phyloP scores from a whole-genome alignment of 2,113 vertebrate genomes.

The Tupaia chinensis region DNA sequence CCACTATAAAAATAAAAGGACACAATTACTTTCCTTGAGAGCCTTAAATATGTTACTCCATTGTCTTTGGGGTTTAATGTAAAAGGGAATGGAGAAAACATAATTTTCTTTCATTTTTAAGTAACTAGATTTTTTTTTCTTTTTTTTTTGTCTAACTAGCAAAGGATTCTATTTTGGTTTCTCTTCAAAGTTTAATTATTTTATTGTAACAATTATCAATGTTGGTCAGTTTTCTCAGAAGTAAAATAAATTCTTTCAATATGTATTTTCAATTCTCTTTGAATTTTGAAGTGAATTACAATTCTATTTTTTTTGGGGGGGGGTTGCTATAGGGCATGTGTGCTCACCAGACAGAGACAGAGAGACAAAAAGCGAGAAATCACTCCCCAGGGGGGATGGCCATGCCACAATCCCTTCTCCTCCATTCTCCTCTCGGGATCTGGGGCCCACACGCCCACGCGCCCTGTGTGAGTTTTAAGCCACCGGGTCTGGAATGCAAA shows the following conservation, averaged over 20 bases:
- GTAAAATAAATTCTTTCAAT: neutral
- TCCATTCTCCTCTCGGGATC: too few species aligned
- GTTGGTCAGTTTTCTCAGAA: neutral
- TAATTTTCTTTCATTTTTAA: neutral
- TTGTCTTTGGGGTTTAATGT: neutral
- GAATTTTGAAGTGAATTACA: neutral
- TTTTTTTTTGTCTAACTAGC: neutral
- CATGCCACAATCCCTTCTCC: too few species aligned
- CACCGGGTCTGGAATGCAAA: too few species aligned
- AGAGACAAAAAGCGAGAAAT: too few species aligned
- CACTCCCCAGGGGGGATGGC: too few species aligned
- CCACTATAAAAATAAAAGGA: neutral
- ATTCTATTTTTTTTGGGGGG: too few species aligned
- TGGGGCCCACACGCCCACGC: too few species aligned
- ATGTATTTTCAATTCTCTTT: neutral
- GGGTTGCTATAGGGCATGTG: too few species aligned
- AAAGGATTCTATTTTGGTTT: neutral
- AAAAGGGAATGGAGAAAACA: neutral
- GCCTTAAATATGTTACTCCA: neutral
- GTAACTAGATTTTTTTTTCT: neutral
- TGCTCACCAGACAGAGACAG: too few species aligned
- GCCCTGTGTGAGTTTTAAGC: too few species aligned
- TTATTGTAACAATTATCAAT: neutral
- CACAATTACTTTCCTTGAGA: neutral
- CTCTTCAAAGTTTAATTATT: neutral